Base-by-base conservation (phyloP, 2,113 vertebrate species). In the Aepyceros melampus region DNA sequence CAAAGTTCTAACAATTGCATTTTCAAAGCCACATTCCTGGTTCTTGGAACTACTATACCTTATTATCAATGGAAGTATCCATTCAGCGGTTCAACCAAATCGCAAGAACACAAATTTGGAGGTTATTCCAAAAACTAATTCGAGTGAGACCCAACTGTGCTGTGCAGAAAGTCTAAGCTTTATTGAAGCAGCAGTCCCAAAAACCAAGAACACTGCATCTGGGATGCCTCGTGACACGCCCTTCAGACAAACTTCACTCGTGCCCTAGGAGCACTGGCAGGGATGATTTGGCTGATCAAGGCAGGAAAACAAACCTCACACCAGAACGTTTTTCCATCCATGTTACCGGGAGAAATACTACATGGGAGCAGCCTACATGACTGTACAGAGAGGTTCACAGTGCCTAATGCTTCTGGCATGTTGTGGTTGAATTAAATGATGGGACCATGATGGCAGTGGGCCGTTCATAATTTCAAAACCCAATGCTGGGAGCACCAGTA, bases 11-110 rank as follows among this genome's bases (percentile, higher is more conserved):
- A 97, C 95, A 2, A 97, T 94, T 76, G 17, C 94, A 4, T 96
- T 98, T 91, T 98, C 98, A 97, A 78, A 7, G 92, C 97, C 98
- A 97, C 98, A 83, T 98, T 98, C 98, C 98, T 97, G 98, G 98
- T 98, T 98, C 97, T 98, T 98, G 99, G 98, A 97, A 98, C 98
- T 98, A 98, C 98, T 97, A 98, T 97, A 97, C 98, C 98, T 98
- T 71, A 97, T 97, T 94, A 98, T 95, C 96, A 64, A 97, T 97
- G 92, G 96, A 97, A 95, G 88, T 87, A 98, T 92, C 87, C 51
- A 98, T 89, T 96, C 96, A 98, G 97, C 87, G 1, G 93, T 92
- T 98, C 97, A 94, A 98, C 98, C 96, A 95, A 98, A 98, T 98
- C 98, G 97, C 96, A 1, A 98, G 93, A 98, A 94, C 97, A 98